phyloP scores from a whole-genome alignment of 1,140 invertebrate genomes.

The Rhynchophorus ferrugineus region DNA sequence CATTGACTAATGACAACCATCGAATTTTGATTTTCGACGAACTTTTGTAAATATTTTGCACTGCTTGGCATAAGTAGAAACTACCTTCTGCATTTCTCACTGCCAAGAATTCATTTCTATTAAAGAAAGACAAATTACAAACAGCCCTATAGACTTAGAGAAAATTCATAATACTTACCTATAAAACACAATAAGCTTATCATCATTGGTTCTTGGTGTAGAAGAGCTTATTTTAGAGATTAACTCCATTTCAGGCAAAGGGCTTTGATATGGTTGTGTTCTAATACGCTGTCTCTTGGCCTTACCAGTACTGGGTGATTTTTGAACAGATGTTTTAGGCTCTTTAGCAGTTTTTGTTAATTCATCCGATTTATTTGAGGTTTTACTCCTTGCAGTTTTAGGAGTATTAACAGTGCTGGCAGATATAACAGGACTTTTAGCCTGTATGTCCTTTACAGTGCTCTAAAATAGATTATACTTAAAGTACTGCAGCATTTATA shows the following conservation, averaged over 20 bases:
- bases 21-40: slow-evolving; percentile 77
- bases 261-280: slow-evolving; percentile 70
- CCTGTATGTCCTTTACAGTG: too few species aligned
- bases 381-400: too few species aligned
- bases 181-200: slow-evolving; percentile 78
- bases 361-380: not conserved
- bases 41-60: slow-evolving; percentile 84
- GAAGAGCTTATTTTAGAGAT: slow-evolving; percentile 60
- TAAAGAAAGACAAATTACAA: slow-evolving; percentile 29
- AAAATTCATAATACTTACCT: slow-evolving; percentile 53
- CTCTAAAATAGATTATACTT: too few species aligned
- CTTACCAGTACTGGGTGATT: slow-evolving; percentile 23
- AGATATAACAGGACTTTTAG: too few species aligned
- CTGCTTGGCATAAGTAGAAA: slow-evolving; percentile 85
- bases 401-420: too few species aligned
- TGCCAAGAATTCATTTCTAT: slow-evolving; percentile 79
- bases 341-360: not conserved
- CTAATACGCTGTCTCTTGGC: slow-evolving; percentile 31
- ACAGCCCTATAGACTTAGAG: not conserved
- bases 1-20: slow-evolving; percentile 72
- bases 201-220: slow-evolving; percentile 59
- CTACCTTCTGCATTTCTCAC: slow-evolving; percentile 81
- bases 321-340: not conserved
- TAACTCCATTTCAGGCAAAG: slow-evolving; percentile 65
- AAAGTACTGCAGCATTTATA: too few species aligned